Evolutionary conservation across 2,113 vertebrate species (phyloP), one percentile per base, ranked within the genome.

Genomic region (Chaenocephalus aceratus): DNA sequence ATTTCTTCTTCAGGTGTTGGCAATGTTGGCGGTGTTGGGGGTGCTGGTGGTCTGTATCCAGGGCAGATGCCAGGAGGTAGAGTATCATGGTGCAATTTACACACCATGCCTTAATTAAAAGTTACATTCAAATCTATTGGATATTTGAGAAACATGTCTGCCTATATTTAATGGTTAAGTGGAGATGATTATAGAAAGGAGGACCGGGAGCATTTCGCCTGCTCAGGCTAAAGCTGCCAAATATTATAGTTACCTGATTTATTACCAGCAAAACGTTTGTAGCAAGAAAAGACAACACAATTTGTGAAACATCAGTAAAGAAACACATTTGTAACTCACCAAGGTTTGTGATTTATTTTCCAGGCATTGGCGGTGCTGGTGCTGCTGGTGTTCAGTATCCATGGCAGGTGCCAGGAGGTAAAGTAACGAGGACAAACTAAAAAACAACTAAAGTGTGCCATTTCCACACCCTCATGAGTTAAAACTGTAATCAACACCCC

Each of bases 181-280:
- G 26, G 3, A 30, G 3, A 26, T 26, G 26, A 26, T 26, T 30
- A 30, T 30, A 30, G 26, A 30, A 30, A 3, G 26, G 26, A 30
- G 94, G 23, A 89, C 58, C 10, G 93, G 95, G 2, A 95, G 91
- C 0, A 89, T 94, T 0, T 95, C 96, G 52, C 88, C 82, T 0
- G 96, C 94, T 0, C 97, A 97, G 86, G 95, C 95, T 26, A 26
- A 26, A 26, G 26, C 26, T 87, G 95, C 95, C 73, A 96, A 96
- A 91, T 96, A 94, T 4, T 95, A 95, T 96, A 91, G 2, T 2
- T 18, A 18, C 14, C 5, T 41, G 13, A 49, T 36, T 72, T 1
- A 70, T 36, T 49, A 36, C 9, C 46, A 54, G 63, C 7, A 46
- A 36, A 59, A 4, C 14, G 52, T 63, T 72, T 21, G 2, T 66